Evolutionary conservation across 2,113 vertebrate genomes (phyloP).

Genomic region (Myanophis thanlyinensis): DNA sequence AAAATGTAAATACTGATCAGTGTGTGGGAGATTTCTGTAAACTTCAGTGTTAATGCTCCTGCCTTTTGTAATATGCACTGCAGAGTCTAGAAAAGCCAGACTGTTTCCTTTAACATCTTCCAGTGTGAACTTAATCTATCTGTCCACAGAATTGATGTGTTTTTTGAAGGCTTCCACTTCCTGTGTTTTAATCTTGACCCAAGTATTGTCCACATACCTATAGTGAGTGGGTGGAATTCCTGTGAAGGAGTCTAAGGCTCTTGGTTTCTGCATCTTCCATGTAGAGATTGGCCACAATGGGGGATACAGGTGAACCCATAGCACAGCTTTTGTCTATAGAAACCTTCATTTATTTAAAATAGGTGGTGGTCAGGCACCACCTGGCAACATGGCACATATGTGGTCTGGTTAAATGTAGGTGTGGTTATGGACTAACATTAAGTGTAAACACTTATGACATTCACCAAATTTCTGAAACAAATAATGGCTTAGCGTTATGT

Average conservation of each 20-base stretch:
- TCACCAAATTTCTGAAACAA: background rate
- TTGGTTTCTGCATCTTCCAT: background rate
- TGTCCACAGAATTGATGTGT: background rate
- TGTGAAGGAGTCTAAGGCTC: background rate
- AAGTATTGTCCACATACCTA: background rate
- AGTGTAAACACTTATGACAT: background rate
- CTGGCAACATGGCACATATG: background rate
- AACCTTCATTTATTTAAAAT: background rate
- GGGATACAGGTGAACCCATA: too few relatives aligned
- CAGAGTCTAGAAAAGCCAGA: background rate
- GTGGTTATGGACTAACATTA: background rate
- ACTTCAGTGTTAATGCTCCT: background rate
- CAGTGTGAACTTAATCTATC: background rate
- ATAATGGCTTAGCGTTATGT: background rate
- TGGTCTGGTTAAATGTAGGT: background rate
- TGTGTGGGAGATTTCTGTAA: background rate
- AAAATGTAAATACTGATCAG: too few relatives aligned
- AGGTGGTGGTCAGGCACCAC: background rate
- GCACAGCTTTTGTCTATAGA: background rate
- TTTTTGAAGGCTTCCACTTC: background rate
- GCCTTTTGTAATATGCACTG: background rate
- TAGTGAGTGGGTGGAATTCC: background rate
- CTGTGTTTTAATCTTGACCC: background rate
- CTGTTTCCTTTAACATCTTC: background rate
- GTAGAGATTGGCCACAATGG: background rate